A percentile compares a stretch with the other conserved stretches of the same genome.
These are phyloP conservation scores for Parotocinclus haroldoi DNA, from an alignment of 2,797 vertebrate genomes.

Conservation along the genomic window DNA sequence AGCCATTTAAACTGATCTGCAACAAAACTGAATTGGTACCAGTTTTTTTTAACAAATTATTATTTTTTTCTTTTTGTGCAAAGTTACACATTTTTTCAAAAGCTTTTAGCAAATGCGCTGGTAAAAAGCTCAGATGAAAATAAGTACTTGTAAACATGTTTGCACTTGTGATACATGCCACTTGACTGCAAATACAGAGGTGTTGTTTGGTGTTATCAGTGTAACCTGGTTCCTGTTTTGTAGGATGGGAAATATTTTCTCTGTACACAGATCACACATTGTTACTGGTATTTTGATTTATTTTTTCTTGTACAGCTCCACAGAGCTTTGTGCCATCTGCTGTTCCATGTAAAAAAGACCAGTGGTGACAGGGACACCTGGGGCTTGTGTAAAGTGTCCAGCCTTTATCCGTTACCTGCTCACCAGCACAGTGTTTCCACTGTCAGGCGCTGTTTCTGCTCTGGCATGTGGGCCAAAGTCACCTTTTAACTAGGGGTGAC, in stretches of 20 bases:
- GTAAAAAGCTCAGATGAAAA: no score
- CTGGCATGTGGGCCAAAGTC: conserved; percentile 63
- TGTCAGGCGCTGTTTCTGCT: conserved; percentile 45
- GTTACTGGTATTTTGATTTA: conserved; percentile 15
- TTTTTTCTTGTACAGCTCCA: conserved; percentile 21
- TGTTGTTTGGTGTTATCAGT: conserved; percentile 7
- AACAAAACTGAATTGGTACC: no score
- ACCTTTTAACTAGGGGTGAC: conserved; percentile 74
- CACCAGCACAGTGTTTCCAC: conserved; percentile 34
- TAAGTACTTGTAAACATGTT: no score
- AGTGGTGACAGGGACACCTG: conserved; percentile 43
- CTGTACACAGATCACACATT: conserved; percentile 21
- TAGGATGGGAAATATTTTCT: conserved; percentile 28
- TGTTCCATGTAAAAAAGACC: conserved; percentile 32
- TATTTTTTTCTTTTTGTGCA: no score
- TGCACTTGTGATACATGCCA: no score
- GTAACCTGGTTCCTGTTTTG: conserved; percentile 37
- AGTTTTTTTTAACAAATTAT: no score
- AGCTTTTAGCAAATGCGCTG: no score
- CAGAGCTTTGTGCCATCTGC: conserved; percentile 37
- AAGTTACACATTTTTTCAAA: no score
- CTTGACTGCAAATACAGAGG: no score
- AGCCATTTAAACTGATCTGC: no score
- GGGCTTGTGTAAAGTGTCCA: conserved; percentile 42
- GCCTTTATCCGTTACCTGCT: conserved; percentile 31